Evolutionary conservation across 2,888 invertebrate genomes (phyloP).

Genomic region (Tachystola acroxantha): DNA sequence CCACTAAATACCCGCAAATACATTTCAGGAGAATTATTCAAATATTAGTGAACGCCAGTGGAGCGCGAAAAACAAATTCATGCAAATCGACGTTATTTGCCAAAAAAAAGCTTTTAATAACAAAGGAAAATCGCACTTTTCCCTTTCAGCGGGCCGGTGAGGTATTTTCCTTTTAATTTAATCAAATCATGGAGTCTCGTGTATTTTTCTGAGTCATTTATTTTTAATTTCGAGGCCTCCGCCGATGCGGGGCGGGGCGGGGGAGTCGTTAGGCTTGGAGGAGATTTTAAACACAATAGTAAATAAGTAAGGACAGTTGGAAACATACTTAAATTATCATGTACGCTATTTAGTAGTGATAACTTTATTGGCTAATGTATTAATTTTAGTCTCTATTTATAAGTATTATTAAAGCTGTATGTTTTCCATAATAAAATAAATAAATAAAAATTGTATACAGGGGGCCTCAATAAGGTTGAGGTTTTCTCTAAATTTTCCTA

Average conservation of each 20-base stretch:
- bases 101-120: constrained; percentile 63
- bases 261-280: no score
- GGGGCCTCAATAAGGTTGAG: no score
- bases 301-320: no score
- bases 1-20: neutral
- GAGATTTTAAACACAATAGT: no score
- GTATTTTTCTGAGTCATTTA: constrained; percentile 67
- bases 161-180: constrained; percentile 69
- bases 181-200: constrained; percentile 61
- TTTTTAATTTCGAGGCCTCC: constrained; percentile 55
- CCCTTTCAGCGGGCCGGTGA: constrained; percentile 29
- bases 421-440: no score
- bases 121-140: constrained; percentile 31
- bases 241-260: neutral
- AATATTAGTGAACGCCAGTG: constrained; percentile 37
- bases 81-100: constrained; percentile 64
- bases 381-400: no score
- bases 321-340: no score
- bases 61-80: constrained; percentile 45
- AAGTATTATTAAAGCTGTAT: no score
- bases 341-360: no score
- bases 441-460: no score
- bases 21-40: constrained; percentile 33
- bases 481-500: no score
- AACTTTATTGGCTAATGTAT: no score